Evolutionary conservation across 2,113 vertebrate species (phyloP), one percentile per base, ranked within the genome.

Genomic region (Colistium nudipinnis): DNA sequence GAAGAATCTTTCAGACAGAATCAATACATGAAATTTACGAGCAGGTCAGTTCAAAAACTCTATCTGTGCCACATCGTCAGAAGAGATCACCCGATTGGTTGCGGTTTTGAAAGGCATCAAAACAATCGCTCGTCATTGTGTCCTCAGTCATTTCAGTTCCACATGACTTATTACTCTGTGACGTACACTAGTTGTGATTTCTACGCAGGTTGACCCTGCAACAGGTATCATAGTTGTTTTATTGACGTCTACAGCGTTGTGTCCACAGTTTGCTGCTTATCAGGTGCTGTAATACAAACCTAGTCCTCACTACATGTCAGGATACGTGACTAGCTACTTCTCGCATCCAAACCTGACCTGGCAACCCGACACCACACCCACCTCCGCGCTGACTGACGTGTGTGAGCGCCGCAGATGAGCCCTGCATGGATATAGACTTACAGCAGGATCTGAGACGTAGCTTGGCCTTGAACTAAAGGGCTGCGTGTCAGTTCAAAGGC

Each of bases 11-110:
- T 87, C 78, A 75, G 72, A 81, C 70, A 73, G 76, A 79, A 87
- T 88, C 74, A 63, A 87, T 88, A 79, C 2, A 62, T 78, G 70
- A 84, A 82, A 85, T 81, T 38, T 74, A 77, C 69, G 45, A 69
- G 60, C 33, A 70, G 59, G 53, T 73, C 59, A 62, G 49, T 51
- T 54, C 25, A 31, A 55, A 70, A 39, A 38, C 56, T 24, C 22
- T 53, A n/a, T 75, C 48, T 20, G 38, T 57, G 65, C 56, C 49
- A 53, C 53, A 39, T 19, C 57, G 78, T 68, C 66, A 70, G 22
- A 77, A 41, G 44, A 70, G 59, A 53, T 61, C 70, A 63, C 39
- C 60, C 48, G 48, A 48, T 27, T 45, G 45, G 5, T 28, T 27
- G n/a, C 20, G 71, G 39, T 62, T 62, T 62, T 44, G 53, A 67